phyloP scores from a whole-genome alignment of 2,797 vertebrate species.

The Loriculus beryllinus region DNA sequence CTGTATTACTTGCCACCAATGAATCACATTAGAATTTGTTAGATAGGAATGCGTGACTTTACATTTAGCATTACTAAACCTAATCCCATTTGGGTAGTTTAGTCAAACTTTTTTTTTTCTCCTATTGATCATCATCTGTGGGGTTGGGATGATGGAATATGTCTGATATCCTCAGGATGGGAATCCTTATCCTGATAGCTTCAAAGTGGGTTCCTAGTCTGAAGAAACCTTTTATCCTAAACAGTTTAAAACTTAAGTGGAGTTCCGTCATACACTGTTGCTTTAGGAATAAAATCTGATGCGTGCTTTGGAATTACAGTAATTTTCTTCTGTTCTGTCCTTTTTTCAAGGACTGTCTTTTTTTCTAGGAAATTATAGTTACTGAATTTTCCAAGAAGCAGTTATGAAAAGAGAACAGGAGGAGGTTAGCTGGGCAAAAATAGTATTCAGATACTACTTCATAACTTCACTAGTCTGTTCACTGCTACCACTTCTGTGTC shows the following conservation, averaged over 20 bases:
- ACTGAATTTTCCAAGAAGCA: background rate
- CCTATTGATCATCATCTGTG: background rate
- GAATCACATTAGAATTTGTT: background rate
- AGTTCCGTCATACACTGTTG: background rate
- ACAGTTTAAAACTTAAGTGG: background rate
- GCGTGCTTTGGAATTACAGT: background rate
- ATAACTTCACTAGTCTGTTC: background rate
- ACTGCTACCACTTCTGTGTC: background rate
- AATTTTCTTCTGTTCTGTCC: background rate
- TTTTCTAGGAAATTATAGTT: background rate
- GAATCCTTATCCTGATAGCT: background rate
- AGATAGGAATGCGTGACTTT: background rate
- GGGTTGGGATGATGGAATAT: background rate
- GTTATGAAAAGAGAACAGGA: background rate
- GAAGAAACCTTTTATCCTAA: background rate
- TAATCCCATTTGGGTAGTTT: background rate
- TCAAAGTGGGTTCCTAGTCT: background rate
- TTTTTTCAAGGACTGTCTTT: background rate
- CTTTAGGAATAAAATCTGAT: background rate
- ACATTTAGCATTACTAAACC: background rate
- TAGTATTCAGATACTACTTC: background rate
- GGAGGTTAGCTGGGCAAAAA: background rate
- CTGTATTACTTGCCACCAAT: background rate
- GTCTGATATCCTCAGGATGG: background rate
- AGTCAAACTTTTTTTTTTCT: background rate